Evolutionary conservation across 2,888 invertebrate species (phyloP), one percentile per base, ranked within the genome.

Genomic region (Drymonia ruficornis): DNA sequence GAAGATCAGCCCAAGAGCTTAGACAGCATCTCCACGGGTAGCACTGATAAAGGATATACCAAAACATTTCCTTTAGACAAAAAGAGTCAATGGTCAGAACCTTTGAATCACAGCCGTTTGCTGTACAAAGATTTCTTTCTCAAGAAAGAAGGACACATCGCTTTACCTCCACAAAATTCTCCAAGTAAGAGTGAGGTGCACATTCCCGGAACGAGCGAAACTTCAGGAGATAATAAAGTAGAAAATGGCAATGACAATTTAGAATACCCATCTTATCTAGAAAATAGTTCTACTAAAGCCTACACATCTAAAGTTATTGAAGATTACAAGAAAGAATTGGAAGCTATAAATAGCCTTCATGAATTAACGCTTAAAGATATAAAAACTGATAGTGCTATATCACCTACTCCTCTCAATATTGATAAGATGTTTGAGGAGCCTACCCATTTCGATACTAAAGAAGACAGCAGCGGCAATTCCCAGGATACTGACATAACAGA

Each of bases 271-370:
- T 69, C 85, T 2, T 93, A 93, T 70, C 80, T 93, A 59, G 77
- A 81, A 2, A 89, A 92, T 58, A 93, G 90, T 64, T 83, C 82
- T 36, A 89, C 88, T 28, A 93, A 92, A 81, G 88, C 90, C 0
- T 93, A 93, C 54, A 93, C 93, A 6, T 92, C 93, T 16, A 90
- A 91, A 76, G 93, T 93, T 4, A 93, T 93, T 53, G 92, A 93
- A 77, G 93, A 93, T 76, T 93, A 93, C 59, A 93, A 90, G 73
- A 91, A 85, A 65, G 93, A 93, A 78, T 76, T 93, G 62, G 86
- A 90, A 73, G 88, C 93, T 52, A 93, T 93, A 43, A 91, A 93
- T 56, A 90, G 82, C 66, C 74, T 92, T 36, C 93, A 93, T 55
- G 86, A 91, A 56, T 81, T 93, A 8, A 91, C 93, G 9, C 60